These are phyloP conservation scores for Noctua janthina DNA, from an alignment of 2,888 invertebrate species.

Conservation along the genomic window DNA sequence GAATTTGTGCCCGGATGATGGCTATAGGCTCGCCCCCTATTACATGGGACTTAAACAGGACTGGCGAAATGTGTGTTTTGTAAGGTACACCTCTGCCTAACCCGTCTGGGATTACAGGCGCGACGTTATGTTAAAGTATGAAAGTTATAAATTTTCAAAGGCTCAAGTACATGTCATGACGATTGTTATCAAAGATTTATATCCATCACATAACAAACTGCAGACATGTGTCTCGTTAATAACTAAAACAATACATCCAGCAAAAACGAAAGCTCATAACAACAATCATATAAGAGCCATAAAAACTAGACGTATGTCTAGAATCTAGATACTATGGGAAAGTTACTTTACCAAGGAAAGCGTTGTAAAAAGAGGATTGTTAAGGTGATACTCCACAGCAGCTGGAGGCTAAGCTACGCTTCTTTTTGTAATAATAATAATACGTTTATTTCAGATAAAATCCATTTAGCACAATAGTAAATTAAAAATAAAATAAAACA, in stretches of 20 bases:
- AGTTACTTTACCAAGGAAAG: constrained; percentile 33
- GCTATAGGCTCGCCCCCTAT: too few relatives aligned
- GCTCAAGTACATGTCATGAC: too few relatives aligned
- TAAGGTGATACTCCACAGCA: not conserved
- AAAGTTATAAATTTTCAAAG: not conserved
- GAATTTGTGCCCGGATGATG: too few relatives aligned
- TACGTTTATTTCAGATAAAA: too few relatives aligned
- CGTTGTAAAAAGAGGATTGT: constrained; percentile 40
- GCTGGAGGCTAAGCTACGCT: not conserved
- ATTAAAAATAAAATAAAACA: too few relatives aligned
- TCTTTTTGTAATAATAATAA: too few relatives aligned
- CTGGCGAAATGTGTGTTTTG: too few relatives aligned
- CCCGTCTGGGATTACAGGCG: too few relatives aligned
- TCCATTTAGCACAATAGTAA: too few relatives aligned
- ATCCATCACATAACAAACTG: constrained; percentile 6
- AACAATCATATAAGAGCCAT: constrained; percentile 3
- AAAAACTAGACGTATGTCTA: constrained; percentile 35
- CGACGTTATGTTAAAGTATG: too few relatives aligned
- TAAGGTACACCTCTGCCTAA: too few relatives aligned
- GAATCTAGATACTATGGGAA: constrained; percentile 40
- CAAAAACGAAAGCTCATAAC: constrained; percentile 46
- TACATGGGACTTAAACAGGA: too few relatives aligned
- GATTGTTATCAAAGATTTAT: not conserved
- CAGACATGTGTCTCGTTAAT: constrained; percentile 10
- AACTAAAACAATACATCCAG: constrained; percentile 42